Base-by-base conservation (phyloP, 2,888 invertebrate genomes). In the Hyposoter didymator region DNA sequence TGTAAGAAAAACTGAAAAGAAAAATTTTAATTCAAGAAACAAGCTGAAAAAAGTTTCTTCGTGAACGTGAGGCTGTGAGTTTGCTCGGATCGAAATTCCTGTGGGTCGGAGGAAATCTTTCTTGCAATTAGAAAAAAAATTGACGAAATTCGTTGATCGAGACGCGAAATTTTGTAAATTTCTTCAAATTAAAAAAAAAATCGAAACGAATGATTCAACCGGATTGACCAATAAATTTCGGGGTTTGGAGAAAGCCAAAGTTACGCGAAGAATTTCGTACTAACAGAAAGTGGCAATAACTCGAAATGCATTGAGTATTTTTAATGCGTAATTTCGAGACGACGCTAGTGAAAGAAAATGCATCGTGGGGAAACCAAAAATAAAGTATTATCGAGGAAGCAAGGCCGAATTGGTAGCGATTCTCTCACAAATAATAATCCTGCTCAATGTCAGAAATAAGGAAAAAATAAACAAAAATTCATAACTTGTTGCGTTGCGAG, bases 361-460 rank as follows among this genome's bases (percentile, higher is more conserved):
- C 55, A 55, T 28, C 22, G 22, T 55, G 22, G 0, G 28, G 1
- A 4, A 5, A 28, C 12, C 28, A 28, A 59, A 59, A 67, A 67
- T 22, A 67, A 3, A 22, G 22, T 45, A 12, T 10, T 67, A 6
- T 45, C 14, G 39, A 73, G 73, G 17, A 22, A 73, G 39, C 28
- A 55, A 73, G 39, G 73, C 39, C 72, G 43, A 49, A 32, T 55
- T 19, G 14, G n/a, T 47, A 32, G 39, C 47, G 39, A 47, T 17
- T 73, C 52, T 35, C 35, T 43, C 19, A n/a, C 64, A 28, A 82
- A 76, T 52, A 64, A 82, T 47, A 22, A 49, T 76, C 70, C 28
- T 67, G 8, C 19, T 69, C 69, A 76, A 64, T 64, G 76, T 78
- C 72, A 69, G 22, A 78, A 43, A 39, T 39, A 10, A 64, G 64